Percentiles rank a stretch among this genome's conserved stretches.
Evolutionary conservation across 2,888 invertebrate species (phyloP).

Genomic region (Athrips mouffetella): DNA sequence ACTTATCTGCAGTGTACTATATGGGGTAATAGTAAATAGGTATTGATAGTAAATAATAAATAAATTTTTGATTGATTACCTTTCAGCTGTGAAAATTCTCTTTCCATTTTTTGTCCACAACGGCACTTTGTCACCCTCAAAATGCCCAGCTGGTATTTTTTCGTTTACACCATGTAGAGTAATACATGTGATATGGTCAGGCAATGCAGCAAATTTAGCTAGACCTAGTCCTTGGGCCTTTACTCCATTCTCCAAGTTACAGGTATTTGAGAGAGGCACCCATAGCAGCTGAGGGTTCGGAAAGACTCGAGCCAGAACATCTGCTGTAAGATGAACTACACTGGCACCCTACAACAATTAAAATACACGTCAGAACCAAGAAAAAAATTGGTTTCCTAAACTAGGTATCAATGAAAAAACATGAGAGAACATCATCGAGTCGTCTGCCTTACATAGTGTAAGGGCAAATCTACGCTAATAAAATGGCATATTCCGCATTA

Average conservation of each 20-base stretch:
- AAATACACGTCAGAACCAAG: too few relatives aligned
- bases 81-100: slow-evolving; percentile 79
- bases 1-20: not conserved
- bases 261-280: slow-evolving; percentile 84
- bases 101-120: slow-evolving; percentile 90
- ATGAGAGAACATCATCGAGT: too few relatives aligned
- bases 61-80: slow-evolving; percentile 47
- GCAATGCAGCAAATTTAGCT: slow-evolving; percentile 84
- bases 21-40: not conserved
- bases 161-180: slow-evolving; percentile 85
- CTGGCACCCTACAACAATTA: slow-evolving; percentile 87
- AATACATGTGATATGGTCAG: slow-evolving; percentile 62
- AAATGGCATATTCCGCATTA: too few relatives aligned
- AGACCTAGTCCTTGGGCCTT: slow-evolving; percentile 81
- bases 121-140: slow-evolving; percentile 83
- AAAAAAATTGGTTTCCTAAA: slow-evolving; percentile 6
- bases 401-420: not conserved
- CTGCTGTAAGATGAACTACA: slow-evolving; percentile 88
- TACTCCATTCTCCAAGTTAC: slow-evolving; percentile 81
- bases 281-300: slow-evolving; percentile 81
- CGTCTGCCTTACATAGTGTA: too few relatives aligned
- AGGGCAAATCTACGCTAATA: too few relatives aligned
- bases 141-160: slow-evolving; percentile 82
- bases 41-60: not conserved
- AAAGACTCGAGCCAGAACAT: slow-evolving; percentile 83